Conservation (phyloP, 2,113 vertebrate genomes). For the Thermophis baileyi region DNA sequence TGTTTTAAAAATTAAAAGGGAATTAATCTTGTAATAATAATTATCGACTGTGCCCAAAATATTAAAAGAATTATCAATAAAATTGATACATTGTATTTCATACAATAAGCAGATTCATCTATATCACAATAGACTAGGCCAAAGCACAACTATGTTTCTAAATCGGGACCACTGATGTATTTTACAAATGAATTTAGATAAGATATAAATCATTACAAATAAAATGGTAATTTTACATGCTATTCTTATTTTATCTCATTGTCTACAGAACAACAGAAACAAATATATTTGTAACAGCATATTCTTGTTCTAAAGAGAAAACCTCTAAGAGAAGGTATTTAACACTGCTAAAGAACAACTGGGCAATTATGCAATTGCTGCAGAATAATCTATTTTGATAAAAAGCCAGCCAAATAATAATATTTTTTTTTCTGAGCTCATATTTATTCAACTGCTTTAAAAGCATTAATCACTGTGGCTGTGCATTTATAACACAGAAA, state of each 20-base stretch:
- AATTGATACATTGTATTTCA: slow-evolving; percentile 32
- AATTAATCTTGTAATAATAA: slow-evolving; percentile 11
- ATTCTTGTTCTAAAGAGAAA: neutral
- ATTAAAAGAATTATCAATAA: neutral
- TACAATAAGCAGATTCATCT: slow-evolving; percentile 43
- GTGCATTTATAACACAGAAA: neutral
- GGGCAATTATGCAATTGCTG: slow-evolving; percentile 1
- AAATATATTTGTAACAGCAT: neutral
- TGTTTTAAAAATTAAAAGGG: neutral
- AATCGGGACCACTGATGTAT: neutral
- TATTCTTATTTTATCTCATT: neutral
- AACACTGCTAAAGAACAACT: slow-evolving; percentile 7
- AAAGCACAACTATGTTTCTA: slow-evolving; percentile 15
- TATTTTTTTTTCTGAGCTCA: neutral
- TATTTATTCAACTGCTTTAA: slow-evolving; percentile 29
- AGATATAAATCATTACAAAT: neutral
- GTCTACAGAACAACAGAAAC: neutral
- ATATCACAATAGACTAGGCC: slow-evolving; percentile 8
- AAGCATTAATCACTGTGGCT: neutral
- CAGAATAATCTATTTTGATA: slow-evolving; percentile 12
- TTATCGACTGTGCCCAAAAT: slow-evolving; percentile 35
- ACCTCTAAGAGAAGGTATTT: slow-evolving; percentile 1
- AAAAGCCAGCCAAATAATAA: slow-evolving; percentile 40
- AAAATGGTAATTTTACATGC: neutral
- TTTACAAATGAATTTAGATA: neutral